phyloP scores from a whole-genome alignment of 2,888 invertebrate genomes.

The Mystacides longicornis region DNA sequence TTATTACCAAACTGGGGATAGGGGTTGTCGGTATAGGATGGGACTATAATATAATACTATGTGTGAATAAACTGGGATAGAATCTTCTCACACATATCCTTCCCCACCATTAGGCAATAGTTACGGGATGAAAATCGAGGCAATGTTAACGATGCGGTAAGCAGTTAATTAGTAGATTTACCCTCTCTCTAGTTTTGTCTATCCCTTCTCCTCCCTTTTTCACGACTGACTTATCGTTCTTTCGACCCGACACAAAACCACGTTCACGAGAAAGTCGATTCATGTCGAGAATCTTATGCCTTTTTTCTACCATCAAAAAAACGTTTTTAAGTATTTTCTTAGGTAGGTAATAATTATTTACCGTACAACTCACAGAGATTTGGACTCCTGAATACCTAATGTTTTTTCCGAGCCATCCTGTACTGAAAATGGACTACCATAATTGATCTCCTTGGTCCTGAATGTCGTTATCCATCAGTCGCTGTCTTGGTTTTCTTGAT shows the following conservation, averaged over 20 bases:
- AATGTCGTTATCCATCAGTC: no score
- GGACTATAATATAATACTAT: neutral
- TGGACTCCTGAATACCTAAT: no score
- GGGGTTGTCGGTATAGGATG: no score
- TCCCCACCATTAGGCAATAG: conserved; percentile 2
- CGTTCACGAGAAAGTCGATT: neutral
- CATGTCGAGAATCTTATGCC: neutral
- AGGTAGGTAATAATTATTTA: no score
- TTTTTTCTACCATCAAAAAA: no score
- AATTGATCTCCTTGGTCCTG: no score
- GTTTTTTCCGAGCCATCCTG: no score
- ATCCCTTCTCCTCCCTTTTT: neutral
- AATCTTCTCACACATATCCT: conserved; percentile 2
- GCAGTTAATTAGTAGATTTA: neutral
- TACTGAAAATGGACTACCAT: no score
- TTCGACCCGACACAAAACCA: neutral
- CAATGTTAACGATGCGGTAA: conserved; percentile 1
- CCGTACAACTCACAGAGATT: no score
- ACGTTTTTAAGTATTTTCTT: no score
- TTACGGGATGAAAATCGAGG: neutral
- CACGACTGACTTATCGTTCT: neutral
- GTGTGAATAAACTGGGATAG: neutral
- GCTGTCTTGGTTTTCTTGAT: no score
- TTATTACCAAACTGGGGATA: neutral
- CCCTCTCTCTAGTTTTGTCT: no score